Percentiles rank a stretch among this genome's conserved stretches.
phyloP scores from a whole-genome alignment of 1,140 invertebrate genomes.

The Diabrotica virgifera region DNA sequence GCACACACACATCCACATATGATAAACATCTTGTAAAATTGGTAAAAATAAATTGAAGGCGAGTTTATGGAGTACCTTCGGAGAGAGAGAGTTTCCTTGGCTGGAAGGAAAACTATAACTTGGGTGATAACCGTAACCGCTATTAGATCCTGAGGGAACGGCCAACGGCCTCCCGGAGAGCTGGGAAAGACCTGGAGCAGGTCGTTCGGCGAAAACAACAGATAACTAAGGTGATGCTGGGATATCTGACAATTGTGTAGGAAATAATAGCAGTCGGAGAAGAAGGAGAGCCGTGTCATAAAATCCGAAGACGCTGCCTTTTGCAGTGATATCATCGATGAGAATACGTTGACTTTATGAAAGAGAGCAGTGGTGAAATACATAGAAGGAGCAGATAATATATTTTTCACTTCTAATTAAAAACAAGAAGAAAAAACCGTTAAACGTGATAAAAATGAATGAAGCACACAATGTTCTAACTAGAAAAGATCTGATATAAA shows the following conservation, averaged over 20 bases:
- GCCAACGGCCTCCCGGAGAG: constrained; percentile 7
- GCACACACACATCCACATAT: constrained; percentile 9
- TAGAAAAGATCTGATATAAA: no score
- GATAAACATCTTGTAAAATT: constrained; percentile 12
- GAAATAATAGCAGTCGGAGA: constrained; percentile 37
- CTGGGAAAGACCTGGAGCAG: constrained; percentile 40
- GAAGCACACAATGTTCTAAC: no score
- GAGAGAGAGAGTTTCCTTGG: neutral
- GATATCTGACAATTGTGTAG: constrained; percentile 45
- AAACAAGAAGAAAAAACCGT: no score
- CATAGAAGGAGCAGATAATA: no score
- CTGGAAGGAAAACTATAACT: constrained; percentile 47
- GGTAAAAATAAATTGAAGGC: constrained; percentile 39
- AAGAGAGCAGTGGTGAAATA: no score
- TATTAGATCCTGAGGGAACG: constrained; percentile 43
- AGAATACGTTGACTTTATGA: constrained; percentile 23
- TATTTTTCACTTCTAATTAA: no score
- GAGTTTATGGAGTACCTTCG: constrained; percentile 47
- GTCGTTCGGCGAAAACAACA: constrained; percentile 43
- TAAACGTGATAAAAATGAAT: no score
- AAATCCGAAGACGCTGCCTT: constrained; percentile 32
- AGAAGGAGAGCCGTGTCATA: constrained; percentile 35
- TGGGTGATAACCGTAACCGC: constrained; percentile 47
- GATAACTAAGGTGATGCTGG: constrained; percentile 46
- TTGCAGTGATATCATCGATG: constrained; percentile 44